Percentiles rank a stretch among this genome's conserved stretches.
phyloP scores from a whole-genome alignment of 1,140 invertebrate species.

The Palaemon carinicauda region DNA sequence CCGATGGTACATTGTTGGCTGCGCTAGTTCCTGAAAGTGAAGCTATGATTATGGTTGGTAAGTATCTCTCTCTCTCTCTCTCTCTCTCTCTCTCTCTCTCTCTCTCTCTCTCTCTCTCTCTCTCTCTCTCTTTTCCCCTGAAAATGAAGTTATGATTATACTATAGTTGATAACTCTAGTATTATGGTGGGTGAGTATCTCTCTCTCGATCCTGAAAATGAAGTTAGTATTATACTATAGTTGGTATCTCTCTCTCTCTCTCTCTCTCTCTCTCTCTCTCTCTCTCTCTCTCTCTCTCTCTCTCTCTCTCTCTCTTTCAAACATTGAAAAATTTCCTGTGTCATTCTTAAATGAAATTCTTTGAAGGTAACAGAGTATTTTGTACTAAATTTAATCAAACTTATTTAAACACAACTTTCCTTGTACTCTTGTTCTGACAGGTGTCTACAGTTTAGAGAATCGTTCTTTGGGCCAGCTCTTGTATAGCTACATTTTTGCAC shows the following conservation, averaged over 20 bases:
- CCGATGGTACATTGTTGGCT: slow-evolving; percentile 80
- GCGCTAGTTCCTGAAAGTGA: slow-evolving; percentile 75
- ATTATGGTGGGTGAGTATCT: too few relatives aligned
- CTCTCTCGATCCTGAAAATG: too few relatives aligned
- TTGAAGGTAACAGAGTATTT: too few relatives aligned
- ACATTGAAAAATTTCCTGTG: too few relatives aligned
- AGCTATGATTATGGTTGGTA: slow-evolving; percentile 73
- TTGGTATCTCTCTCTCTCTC: background rate
- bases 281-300: background rate
- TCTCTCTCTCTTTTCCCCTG: background rate
- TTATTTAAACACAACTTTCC: too few relatives aligned
- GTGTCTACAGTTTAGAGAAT: slow-evolving; percentile 81
- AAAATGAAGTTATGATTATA: too few relatives aligned
- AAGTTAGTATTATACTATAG: too few relatives aligned
- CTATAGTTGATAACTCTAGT: too few relatives aligned
- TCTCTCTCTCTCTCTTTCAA: background rate
- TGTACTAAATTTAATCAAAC: too few relatives aligned
- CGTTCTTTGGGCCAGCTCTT: slow-evolving; percentile 78
- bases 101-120: background rate
- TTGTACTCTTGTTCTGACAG: slow-evolving; percentile 63
- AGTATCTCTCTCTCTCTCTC: slow-evolving; percentile 59
- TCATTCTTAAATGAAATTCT: too few relatives aligned
- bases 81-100: background rate
- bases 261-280: background rate
- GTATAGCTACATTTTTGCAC: slow-evolving; percentile 42